Conservation (phyloP, 2,113 vertebrate species). For the Abramis brama region DNA sequence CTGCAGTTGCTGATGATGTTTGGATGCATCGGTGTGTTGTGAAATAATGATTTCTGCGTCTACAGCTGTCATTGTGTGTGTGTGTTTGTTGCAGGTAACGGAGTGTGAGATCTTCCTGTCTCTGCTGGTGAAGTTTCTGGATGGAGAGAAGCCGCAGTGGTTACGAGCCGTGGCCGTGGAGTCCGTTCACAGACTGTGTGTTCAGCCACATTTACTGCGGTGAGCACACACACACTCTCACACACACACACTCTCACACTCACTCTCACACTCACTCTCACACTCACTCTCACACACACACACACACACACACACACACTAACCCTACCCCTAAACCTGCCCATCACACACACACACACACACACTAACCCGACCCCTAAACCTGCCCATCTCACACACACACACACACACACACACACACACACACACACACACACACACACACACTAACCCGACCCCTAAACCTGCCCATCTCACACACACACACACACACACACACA, state of each 20-base stretch:
- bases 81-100: constrained; percentile 84
- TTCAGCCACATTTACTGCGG: constrained; percentile 95
- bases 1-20: background rate
- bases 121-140: constrained; percentile 97
- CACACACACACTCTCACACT: background rate
- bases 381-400: too few relatives aligned
- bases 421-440: background rate
- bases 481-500: too few relatives aligned
- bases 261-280: background rate
- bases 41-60: background rate
- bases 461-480: too few relatives aligned
- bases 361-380: too few relatives aligned
- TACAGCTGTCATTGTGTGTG: background rate
- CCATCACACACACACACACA: too few relatives aligned
- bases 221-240: constrained; percentile 61
- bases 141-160: constrained; percentile 99
- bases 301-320: background rate
- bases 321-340: too few relatives aligned
- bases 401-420: too few relatives aligned
- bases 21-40: background rate
- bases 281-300: background rate
- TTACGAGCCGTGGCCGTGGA: constrained; percentile 96
- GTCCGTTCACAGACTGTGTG: constrained; percentile 95
- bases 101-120: constrained; percentile 99
- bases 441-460: too few relatives aligned